Evolutionary conservation across 2,113 vertebrate species (phyloP).

Genomic region (Piprites chloris): DNA sequence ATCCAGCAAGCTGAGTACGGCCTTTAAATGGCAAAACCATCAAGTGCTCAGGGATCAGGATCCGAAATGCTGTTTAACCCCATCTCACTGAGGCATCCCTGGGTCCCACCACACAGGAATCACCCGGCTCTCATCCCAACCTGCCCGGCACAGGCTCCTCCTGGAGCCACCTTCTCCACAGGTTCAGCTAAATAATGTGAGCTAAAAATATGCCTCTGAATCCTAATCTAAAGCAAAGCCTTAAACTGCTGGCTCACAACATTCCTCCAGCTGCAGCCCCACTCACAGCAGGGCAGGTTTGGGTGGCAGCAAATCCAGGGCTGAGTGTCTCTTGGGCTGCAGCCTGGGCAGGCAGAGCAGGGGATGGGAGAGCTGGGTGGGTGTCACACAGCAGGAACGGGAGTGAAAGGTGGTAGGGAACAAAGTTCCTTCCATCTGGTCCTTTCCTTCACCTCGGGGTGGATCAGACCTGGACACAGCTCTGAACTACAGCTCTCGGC

Average conservation of each 20-base stretch:
- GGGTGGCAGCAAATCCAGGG: neutral
- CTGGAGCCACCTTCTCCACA: rapidly evolving
- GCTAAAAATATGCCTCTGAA: neutral
- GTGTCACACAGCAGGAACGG: neutral
- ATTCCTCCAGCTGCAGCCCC: neutral
- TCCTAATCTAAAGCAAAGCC: neutral
- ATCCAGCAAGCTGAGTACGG: neutral
- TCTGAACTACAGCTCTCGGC: neutral
- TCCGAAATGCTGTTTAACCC: neutral
- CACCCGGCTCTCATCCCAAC: rapidly evolving
- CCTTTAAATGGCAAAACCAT: slow-evolving; percentile 29
- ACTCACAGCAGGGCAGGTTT: neutral
- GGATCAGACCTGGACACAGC: neutral
- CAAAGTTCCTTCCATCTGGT: neutral
- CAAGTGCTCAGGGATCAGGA: neutral
- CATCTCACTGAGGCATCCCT: rapidly evolving
- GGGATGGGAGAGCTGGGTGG: neutral
- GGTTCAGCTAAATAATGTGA: rapidly evolving
- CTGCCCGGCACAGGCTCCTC: neutral
- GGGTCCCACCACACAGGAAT: rapidly evolving
- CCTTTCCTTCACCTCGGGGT: neutral
- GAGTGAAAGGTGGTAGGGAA: neutral
- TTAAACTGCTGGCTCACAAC: neutral
- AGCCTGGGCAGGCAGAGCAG: neutral
- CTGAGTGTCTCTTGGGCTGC: neutral